These are phyloP conservation scores for Pseudeuparius sepicola DNA, from an alignment of 2,888 invertebrate genomes.

Conservation along the genomic window DNA sequence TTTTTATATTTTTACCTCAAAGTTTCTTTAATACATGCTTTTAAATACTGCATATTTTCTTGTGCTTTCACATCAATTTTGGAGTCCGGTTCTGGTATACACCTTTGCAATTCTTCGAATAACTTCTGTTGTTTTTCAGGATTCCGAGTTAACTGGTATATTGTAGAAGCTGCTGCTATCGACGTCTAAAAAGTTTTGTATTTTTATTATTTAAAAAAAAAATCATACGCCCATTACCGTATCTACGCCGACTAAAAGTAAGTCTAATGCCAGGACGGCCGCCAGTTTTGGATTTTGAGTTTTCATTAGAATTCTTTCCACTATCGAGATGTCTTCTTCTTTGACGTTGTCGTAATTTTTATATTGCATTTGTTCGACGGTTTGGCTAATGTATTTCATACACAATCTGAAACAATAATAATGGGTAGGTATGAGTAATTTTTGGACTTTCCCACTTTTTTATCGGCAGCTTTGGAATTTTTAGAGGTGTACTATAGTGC, in stretches of 20 bases:
- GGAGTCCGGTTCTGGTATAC: constrained; percentile 45
- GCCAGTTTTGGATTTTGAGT: constrained; percentile 51
- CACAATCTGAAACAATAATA: constrained; percentile 43
- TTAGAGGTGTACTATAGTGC: no score
- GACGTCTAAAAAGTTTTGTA: constrained; percentile 48
- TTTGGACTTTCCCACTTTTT: no score
- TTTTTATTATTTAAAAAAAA: constrained; percentile 1
- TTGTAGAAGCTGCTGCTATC: constrained; percentile 61
- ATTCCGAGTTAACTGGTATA: constrained; percentile 66
- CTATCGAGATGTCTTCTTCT: constrained; percentile 44
- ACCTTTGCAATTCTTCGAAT: constrained; percentile 49
- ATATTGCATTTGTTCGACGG: constrained; percentile 42
- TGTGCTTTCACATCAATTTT: constrained; percentile 50
- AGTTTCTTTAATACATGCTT: constrained; percentile 70
- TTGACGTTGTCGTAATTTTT: constrained; percentile 33
- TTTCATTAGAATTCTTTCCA: constrained; percentile 47
- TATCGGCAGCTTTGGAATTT: constrained; percentile 7
- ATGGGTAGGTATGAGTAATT: no score
- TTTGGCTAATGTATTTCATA: constrained; percentile 46
- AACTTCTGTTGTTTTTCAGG: constrained; percentile 55
- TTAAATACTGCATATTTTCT: constrained; percentile 58
- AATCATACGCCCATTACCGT: constrained; percentile 48
- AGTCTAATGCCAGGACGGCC: constrained; percentile 63
- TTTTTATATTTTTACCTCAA: constrained; percentile 44
- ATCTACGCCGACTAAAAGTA: constrained; percentile 71